Evolutionary conservation across 2,888 invertebrate species (phyloP).

Genomic region (Panorpa germanica): DNA sequence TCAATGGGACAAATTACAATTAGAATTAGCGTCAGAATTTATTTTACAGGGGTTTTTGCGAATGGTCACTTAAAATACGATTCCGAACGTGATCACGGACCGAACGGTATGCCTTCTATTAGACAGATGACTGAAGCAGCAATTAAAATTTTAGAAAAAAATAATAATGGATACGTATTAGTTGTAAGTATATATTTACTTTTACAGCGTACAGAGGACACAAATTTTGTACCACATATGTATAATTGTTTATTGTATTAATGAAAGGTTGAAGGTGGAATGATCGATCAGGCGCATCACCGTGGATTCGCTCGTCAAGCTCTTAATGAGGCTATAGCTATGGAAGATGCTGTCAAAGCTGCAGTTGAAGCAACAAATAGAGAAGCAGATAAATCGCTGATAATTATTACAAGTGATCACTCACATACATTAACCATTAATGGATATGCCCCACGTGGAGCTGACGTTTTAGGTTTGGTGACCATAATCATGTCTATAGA

Average conservation of each 20-base stretch:
- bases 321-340: constrained; percentile 55
- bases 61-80: constrained; percentile 63
- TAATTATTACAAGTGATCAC: constrained; percentile 76
- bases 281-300: constrained; percentile 78
- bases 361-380: constrained; percentile 37
- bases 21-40: constrained; percentile 7
- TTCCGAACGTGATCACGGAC: constrained; percentile 40
- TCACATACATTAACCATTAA: constrained; percentile 60
- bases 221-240: constrained; percentile 10
- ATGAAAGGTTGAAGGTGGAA: constrained; percentile 60
- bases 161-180: constrained; percentile 48
- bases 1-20: too few relatives aligned
- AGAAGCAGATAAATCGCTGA: constrained; percentile 43
- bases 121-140: constrained; percentile 64
- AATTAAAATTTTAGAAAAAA: constrained; percentile 45
- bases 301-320: constrained; percentile 58
- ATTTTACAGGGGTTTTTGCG: constrained; percentile 47
- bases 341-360: constrained; percentile 56
- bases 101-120: constrained; percentile 55
- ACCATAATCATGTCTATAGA: too few relatives aligned
- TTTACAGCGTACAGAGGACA: constrained; percentile 1
- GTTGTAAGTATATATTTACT: constrained; percentile 31
- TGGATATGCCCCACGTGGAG: constrained; percentile 52
- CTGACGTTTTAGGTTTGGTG: constrained; percentile 49
- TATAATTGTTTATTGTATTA: constrained; percentile 5